Base-by-base conservation (phyloP, 1,140 invertebrate genomes). In the Orchestia grillus region DNA sequence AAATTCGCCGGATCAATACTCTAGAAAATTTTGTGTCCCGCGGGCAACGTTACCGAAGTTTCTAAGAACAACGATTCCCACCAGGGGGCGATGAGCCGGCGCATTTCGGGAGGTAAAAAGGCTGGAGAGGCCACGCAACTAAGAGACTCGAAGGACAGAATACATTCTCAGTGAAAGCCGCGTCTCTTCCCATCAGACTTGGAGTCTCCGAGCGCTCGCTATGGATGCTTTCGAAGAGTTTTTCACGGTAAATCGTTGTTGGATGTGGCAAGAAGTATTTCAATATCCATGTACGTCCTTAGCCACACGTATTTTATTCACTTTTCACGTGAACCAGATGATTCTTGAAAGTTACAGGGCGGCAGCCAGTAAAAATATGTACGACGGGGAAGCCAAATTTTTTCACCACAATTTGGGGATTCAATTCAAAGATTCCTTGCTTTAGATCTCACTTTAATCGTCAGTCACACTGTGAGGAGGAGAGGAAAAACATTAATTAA, bases 111-210 rank as follows among this genome's bases (percentile, higher is more conserved):
- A 11, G 88, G 41, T 90, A 90, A 90, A 90, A 90, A 44, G 88
- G 28, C 88, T 42, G 41, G 88, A 90, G 88, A 90, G 88, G 42
- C 88, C 43, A 44, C 88, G 43, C n/a, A 44, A 90, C 88, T 90
- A 42, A 44, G 28, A 90, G 88, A 90, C 88, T 43, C 42, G 88
- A 23, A 41, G 88, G 41, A 90, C 88, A 90, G 43, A 90, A 42
- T 90, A 41, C 88, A 90, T 42, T 42, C 88, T 90, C 28, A 90
- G 36, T 19, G 43, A 41, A 42, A 90, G 88, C 1, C 8, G 88
- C 41, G 88, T 90, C 43, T 90, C 88, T 90, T 90, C 41, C 88
- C 16, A 90, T 90, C n/a, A 90, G 43, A 90, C 43, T 90, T 90
- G 43, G 47, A 90, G 43, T 90, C 87, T n/a, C 88, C 43, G 43